phyloP scores from a whole-genome alignment of 2,888 invertebrate genomes.

The Apamea monoglypha region DNA sequence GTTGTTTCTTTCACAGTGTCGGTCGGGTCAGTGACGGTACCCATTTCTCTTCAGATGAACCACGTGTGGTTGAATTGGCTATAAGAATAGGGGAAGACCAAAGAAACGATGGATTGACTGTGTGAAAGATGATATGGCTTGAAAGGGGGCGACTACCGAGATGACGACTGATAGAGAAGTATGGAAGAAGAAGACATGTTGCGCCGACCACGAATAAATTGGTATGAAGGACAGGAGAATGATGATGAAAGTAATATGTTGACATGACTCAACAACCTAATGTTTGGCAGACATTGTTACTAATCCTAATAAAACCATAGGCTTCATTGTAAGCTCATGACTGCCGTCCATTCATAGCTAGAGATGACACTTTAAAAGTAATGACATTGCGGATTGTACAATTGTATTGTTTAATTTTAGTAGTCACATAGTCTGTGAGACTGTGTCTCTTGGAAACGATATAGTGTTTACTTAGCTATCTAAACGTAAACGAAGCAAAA shows the following conservation, averaged over 20 bases:
- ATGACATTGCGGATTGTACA: neutral
- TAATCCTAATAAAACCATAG: conserved; percentile 14
- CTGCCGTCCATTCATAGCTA: neutral
- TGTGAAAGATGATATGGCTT: neutral
- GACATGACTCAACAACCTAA: neutral
- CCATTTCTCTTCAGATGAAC: neutral
- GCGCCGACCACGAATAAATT: neutral
- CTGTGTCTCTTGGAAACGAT: neutral
- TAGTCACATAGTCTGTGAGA: neutral
- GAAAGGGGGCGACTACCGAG: neutral
- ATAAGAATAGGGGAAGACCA: neutral
- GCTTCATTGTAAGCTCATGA: conserved; percentile 15
- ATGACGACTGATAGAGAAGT: neutral
- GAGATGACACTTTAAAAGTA: conserved; percentile 1
- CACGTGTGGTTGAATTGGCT: neutral
- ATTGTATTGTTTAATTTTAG: neutral
- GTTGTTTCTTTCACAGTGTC: neutral
- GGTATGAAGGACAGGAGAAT: neutral
- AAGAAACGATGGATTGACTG: too few species aligned
- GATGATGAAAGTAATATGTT: neutral
- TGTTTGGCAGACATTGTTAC: conserved; percentile 9
- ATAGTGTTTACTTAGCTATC: neutral
- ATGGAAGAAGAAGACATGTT: neutral
- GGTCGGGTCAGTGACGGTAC: neutral
- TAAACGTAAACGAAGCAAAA: neutral